A percentile compares a stretch with the other conserved stretches of the same genome.
phyloP scores from a whole-genome alignment of 2,888 invertebrate species.

The Linyphia triangularis region DNA sequence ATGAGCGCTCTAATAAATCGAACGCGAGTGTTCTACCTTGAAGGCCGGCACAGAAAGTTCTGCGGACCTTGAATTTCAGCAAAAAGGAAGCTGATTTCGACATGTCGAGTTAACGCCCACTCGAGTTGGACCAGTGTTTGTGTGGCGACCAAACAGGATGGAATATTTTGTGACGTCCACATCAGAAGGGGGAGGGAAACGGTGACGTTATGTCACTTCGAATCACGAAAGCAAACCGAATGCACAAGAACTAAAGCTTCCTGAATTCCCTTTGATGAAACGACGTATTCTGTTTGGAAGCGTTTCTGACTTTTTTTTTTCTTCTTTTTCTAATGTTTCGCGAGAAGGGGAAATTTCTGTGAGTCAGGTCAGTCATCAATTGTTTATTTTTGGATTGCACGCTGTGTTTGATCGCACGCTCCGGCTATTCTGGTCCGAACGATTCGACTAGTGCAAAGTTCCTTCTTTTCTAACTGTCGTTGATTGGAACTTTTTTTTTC shows the following conservation, averaged over 20 bases:
- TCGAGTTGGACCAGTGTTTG: background rate
- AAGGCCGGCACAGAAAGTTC: background rate
- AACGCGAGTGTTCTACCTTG: background rate
- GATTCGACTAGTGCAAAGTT: too few relatives aligned
- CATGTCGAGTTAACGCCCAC: slow-evolving; percentile 32
- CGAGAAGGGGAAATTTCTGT: background rate
- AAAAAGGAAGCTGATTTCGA: slow-evolving; percentile 42
- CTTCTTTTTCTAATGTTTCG: background rate
- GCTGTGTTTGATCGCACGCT: background rate
- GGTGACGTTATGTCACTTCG: background rate
- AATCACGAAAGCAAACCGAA: background rate
- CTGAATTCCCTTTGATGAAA: background rate
- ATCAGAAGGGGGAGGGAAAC: background rate
- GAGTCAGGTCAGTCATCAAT: background rate
- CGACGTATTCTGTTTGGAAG: background rate
- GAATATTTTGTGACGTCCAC: slow-evolving; percentile 17
- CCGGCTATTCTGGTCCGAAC: background rate
- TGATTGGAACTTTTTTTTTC: too few relatives aligned
- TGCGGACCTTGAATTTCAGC: slow-evolving; percentile 26
- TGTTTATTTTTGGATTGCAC: background rate
- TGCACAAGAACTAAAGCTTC: background rate
- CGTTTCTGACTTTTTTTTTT: too few relatives aligned
- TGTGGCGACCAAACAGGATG: slow-evolving; percentile 41
- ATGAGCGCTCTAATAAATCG: background rate
- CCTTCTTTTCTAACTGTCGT: too few relatives aligned